phyloP scores from a whole-genome alignment of 2,797 vertebrate species.

The Hybognathus amarus region DNA sequence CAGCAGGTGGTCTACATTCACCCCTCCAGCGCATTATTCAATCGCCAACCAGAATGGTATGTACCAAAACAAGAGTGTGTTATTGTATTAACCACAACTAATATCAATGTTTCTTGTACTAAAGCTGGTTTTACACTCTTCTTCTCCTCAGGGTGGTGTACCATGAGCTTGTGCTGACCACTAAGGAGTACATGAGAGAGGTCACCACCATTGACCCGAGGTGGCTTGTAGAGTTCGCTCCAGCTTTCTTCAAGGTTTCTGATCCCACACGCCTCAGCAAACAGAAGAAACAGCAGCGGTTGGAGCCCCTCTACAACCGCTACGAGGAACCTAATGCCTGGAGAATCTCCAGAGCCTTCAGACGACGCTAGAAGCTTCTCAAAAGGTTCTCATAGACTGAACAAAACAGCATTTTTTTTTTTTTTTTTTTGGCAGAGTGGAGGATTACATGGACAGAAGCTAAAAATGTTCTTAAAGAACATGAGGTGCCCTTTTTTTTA shows the following conservation, averaged over 20 bases:
- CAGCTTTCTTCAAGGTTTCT: constrained; percentile 98
- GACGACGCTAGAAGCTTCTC: constrained; percentile 79
- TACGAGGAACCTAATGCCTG: constrained; percentile 98
- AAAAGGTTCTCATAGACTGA: constrained; percentile 2
- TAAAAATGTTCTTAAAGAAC: neutral
- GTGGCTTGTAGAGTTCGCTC: constrained; percentile 97
- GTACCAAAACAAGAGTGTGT: constrained; percentile 31
- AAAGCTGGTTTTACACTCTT: neutral
- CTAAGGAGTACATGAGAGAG: constrained; percentile 98
- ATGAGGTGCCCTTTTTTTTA: neutral
- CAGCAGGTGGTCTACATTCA: constrained; percentile 99
- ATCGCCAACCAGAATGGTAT: constrained; percentile 97
- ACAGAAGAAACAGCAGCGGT: constrained; percentile 96
- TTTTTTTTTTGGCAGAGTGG: constrained; percentile 3
- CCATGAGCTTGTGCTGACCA: constrained; percentile 96
- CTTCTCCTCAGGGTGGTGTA: constrained; percentile 90
- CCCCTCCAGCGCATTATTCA: constrained; percentile 97
- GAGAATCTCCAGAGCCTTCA: constrained; percentile 96
- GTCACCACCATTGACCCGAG: constrained; percentile 98
- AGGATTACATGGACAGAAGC: constrained; percentile 10
- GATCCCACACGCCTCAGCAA: constrained; percentile 98
- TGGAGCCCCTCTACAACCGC: constrained; percentile 96
- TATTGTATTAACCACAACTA: neutral
- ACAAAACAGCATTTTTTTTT: neutral
- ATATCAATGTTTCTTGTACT: neutral